phyloP scores from a whole-genome alignment of 2,888 invertebrate genomes.

The Halictus ligatus region DNA sequence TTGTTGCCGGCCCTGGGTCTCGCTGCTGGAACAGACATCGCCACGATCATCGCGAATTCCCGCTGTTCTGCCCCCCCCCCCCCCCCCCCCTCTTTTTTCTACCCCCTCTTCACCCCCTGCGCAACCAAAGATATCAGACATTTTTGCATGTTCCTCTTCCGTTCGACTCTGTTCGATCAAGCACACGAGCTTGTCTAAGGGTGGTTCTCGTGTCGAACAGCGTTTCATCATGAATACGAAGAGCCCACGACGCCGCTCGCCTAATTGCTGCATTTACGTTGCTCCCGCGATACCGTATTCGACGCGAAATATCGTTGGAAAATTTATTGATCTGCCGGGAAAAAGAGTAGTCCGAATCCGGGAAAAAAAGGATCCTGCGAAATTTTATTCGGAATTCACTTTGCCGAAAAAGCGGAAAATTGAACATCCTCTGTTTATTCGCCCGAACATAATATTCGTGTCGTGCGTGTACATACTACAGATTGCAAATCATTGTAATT shows the following conservation, averaged over 20 bases:
- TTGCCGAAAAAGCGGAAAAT: background rate
- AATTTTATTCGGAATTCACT: background rate
- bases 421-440: background rate
- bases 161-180: background rate
- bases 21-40: constrained; percentile 76
- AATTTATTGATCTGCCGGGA: background rate
- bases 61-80: constrained; percentile 43
- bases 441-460: too few relatives aligned
- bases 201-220: background rate
- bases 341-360: too few relatives aligned
- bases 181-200: background rate
- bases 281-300: background rate
- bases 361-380: background rate
- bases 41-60: constrained; percentile 78
- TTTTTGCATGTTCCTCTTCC: background rate
- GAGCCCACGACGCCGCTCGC: background rate
- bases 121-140: background rate
- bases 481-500: too few relatives aligned
- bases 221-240: background rate
- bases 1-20: constrained; percentile 79
- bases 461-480: too few relatives aligned
- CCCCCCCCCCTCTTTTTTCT: background rate
- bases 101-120: background rate
- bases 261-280: background rate
- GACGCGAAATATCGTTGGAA: background rate